Conservation (phyloP, 2,888 invertebrate species). For the Tachina lurida region DNA sequence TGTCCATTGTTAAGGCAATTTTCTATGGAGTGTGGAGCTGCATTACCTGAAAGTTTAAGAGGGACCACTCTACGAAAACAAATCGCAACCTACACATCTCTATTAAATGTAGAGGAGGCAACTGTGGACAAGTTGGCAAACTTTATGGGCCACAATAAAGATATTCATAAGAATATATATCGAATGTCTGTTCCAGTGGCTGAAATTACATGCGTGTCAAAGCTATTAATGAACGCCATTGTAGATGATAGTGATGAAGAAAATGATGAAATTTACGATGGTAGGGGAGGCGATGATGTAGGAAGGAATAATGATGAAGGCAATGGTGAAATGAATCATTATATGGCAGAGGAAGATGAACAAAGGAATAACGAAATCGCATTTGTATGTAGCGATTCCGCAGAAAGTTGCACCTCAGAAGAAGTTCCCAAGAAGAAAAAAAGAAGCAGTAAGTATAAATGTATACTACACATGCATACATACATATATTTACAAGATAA, state of each 20-base stretch:
- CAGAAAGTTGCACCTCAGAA: too few species aligned
- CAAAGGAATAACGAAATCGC: too few species aligned
- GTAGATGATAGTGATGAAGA: constrained; percentile 1
- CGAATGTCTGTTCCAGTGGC: constrained; percentile 25
- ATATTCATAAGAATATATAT: constrained; percentile 44
- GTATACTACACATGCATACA: too few species aligned
- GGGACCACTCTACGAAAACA: constrained; percentile 42
- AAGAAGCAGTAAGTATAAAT: too few species aligned
- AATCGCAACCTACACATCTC: constrained; percentile 44
- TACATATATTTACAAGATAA: too few species aligned
- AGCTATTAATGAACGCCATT: constrained; percentile 30
- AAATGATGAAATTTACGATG: neutral
- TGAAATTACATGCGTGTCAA: constrained; percentile 35
- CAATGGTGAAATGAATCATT: too few species aligned
- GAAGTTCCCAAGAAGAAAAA: too few species aligned
- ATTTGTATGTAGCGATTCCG: too few species aligned
- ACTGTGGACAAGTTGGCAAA: constrained; percentile 37
- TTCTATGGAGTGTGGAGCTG: constrained; percentile 39
- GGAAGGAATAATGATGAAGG: too few species aligned
- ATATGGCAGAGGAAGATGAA: too few species aligned
- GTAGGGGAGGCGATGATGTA: neutral
- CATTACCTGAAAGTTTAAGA: constrained; percentile 33
- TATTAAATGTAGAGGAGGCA: constrained; percentile 37
- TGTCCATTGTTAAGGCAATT: constrained; percentile 30
- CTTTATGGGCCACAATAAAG: constrained; percentile 48